Evolutionary conservation across 1,140 invertebrate species (phyloP), one percentile per base, ranked within the genome.

Genomic region (Chymomyza costata): DNA sequence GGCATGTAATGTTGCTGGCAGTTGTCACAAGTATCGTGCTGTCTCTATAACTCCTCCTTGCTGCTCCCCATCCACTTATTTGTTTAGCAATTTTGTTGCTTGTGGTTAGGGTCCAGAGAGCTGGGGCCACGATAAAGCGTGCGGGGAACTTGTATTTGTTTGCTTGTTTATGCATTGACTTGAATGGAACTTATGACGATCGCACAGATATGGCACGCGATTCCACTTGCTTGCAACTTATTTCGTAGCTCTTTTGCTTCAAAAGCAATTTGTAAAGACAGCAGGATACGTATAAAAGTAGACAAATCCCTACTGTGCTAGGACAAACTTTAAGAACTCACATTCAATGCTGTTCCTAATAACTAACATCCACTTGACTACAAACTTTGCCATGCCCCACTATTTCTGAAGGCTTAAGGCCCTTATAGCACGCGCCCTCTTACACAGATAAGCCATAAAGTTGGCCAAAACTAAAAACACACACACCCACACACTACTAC

Each of bases 371-470:
- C 73, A 71, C 71, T 76, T 78, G 70, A 47, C 61, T n/a, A 46
- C 56, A 48, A 45, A 37, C 14, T 40, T 15, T 21, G 21, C 16
- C 34, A 14, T 31, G 10, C 30, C 37, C 17, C 32, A 16, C 6
- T 11, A 21, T 10, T 10, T 14, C 14, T 3, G n/a, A 41, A 16
- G 51, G 53, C 56, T 57, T 64, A 70, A 76, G 71, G 71, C 8
- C 66, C 63, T 76, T 76, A 47, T 53, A 78, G 70, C 66, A 76
- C 70, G 66, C 70, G 65, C 57, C 50, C 65, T 55, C 3, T 8
- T 25, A 25, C 65, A 69, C 50, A 76, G 71, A 76, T 76, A 76
- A 76, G 71, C 71, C 66, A 78, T 80, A 78, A 76, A 76, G 66
- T 76, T 76, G 59, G 39, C 32, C 15, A 45, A 56, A 56, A 49